Percentiles rank a stretch among this genome's conserved stretches.
Conservation (phyloP, 2,888 invertebrate genomes). For the Poecilus cupreus region DNA sequence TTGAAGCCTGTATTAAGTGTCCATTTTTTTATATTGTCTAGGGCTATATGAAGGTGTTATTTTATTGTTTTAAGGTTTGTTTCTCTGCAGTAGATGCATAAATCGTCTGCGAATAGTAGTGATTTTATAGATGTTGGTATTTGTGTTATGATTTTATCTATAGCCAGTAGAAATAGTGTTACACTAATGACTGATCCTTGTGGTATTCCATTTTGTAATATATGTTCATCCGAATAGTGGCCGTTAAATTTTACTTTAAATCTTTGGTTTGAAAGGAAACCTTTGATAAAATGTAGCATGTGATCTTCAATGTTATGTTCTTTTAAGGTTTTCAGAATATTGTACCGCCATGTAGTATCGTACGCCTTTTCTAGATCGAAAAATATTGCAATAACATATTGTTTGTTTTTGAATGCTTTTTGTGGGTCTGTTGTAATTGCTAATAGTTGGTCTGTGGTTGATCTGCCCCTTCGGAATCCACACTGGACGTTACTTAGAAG, state of each 20-base stretch:
- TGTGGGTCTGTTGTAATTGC: too few species aligned
- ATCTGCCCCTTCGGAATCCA: neutral
- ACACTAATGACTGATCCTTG: constrained; percentile 15
- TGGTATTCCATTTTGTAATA: neutral
- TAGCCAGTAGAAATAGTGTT: neutral
- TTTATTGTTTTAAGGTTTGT: neutral
- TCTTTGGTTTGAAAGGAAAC: neutral
- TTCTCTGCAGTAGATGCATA: neutral
- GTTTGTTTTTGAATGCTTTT: neutral
- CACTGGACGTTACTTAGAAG: neutral
- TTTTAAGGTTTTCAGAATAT: neutral
- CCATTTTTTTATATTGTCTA: neutral
- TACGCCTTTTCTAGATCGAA: too few species aligned
- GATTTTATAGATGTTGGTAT: neutral
- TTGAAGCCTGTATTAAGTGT: neutral
- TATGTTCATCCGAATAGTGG: neutral
- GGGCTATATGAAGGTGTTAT: neutral
- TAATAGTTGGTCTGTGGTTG: too few species aligned
- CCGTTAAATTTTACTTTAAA: neutral
- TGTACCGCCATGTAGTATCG: neutral
- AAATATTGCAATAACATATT: neutral
- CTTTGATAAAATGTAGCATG: neutral
- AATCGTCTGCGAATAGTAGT: neutral
- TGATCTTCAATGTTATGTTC: neutral
- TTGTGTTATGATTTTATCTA: neutral